phyloP scores from a whole-genome alignment of 2,888 invertebrate genomes.

The Clepsis dumicolana region DNA sequence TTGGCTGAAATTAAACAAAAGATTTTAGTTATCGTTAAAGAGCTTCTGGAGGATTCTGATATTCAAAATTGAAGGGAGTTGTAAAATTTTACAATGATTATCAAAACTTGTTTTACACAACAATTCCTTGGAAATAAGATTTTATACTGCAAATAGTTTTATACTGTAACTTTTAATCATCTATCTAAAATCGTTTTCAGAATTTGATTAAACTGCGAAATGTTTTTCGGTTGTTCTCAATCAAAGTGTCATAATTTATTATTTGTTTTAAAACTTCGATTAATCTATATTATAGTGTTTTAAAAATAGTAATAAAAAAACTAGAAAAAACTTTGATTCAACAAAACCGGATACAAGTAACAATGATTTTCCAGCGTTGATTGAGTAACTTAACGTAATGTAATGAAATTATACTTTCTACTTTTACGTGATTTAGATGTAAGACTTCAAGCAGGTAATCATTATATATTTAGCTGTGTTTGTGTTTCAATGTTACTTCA shows the following conservation, averaged over 20 bases:
- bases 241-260: not conserved
- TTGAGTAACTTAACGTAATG: slow-evolving; percentile 39
- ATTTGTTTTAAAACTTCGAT: not conserved
- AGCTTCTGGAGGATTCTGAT: slow-evolving; percentile 63
- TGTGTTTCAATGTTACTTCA: not conserved
- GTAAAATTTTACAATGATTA: not conserved
- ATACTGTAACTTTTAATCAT: no score
- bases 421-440: slow-evolving; percentile 38
- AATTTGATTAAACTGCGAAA: not conserved
- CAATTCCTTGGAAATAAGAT: no score
- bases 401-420: slow-evolving; percentile 41
- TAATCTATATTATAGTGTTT: not conserved
- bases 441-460: slow-evolving; percentile 12
- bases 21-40: slow-evolving; percentile 59
- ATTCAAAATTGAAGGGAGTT: slow-evolving; percentile 33
- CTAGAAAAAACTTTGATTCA: slow-evolving; percentile 5
- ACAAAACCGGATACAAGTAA: slow-evolving; percentile 21
- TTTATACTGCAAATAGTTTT: no score
- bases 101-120: not conserved
- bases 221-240: not conserved
- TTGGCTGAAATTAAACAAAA: slow-evolving; percentile 60
- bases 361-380: slow-evolving; percentile 31
- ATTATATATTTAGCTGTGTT: slow-evolving; percentile 31
- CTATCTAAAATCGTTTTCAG: not conserved
- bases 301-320: not conserved